Base-by-base conservation (phyloP, 64 coral and sea anemone species). In the Cladopsammia gracilis region DNA sequence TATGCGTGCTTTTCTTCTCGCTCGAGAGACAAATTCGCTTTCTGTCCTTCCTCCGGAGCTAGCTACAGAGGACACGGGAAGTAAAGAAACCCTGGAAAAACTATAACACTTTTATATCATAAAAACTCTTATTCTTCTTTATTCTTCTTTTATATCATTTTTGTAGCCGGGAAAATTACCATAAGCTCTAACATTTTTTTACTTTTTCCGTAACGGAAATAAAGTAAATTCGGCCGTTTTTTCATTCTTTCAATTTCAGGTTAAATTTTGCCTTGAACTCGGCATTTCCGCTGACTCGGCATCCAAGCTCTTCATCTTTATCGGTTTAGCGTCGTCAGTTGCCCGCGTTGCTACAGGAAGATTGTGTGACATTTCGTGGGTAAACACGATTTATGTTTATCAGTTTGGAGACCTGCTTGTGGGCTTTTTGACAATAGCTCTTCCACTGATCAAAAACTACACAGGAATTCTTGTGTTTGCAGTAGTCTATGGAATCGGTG, bases 281-380 rank as follows among this genome's bases (percentile, higher is more conserved):
- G 79, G 79, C 15, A 82, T 82, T 82, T 82, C 79, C 1, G 79
- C 79, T 62, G 58, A 82, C 34, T 64, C 58, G 0, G 58, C 79
- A 19, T 82, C 79, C 34, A 47, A 11, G 5, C 79, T 82, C 5
- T 82, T 82, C 19, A 82, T 82, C 18, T 64, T 82, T 10, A 16
- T 64, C 16, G 79, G 79, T 48, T 64, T 82, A 46, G 6, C 79
- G 9, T 82, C 79, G 1, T 64, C 58, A 14, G 13, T 82, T 9
- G 23, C 58, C 19, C 79, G 79, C 0, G 6, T 82, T 3, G 18
- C 48, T 7, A 22, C 59, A 1, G 79, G 79, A 64, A 82, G 26
- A n/a, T 9, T 82, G 12, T 82, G 79, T 34, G 59, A 82, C 42
- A 48, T 48, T 64, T 18, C 58, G 1, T 48, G 79, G 42, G 42